These are phyloP conservation scores for Anoncus sp. DNA, from an alignment of 2,888 invertebrate genomes.

Conservation along the genomic window DNA sequence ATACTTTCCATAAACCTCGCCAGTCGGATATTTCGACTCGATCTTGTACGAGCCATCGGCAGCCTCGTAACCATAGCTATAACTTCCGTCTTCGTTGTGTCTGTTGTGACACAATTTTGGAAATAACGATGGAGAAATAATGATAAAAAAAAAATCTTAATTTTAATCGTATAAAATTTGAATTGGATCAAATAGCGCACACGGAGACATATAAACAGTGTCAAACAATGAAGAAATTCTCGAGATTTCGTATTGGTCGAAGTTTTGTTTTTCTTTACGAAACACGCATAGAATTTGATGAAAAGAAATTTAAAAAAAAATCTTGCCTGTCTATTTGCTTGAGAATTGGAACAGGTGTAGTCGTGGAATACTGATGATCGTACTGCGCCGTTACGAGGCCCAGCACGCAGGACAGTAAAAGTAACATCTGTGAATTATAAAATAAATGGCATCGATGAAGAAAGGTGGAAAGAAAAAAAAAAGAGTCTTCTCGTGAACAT, in stretches of 20 bases:
- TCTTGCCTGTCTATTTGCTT: conserved; percentile 91
- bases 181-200: no score
- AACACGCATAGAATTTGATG: no score
- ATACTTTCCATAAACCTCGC: conserved; percentile 94
- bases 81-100: conserved; percentile 94
- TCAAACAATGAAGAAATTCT: no score
- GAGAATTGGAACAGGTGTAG: conserved; percentile 90
- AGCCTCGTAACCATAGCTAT: conserved; percentile 94
- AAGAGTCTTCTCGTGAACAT: conserved; percentile 1
- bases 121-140: background rate
- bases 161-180: no score
- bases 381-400: conserved; percentile 76
- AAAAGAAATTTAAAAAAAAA: conserved; percentile 12
- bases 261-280: no score
- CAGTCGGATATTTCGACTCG: conserved; percentile 93
- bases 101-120: conserved; percentile 77
- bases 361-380: conserved; percentile 78
- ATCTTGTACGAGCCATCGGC: conserved; percentile 95
- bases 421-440: conserved; percentile 71
- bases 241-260: background rate
- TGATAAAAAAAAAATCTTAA: background rate
- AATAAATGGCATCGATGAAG: conserved; percentile 24
- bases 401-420: conserved; percentile 68
- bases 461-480: background rate
- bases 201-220: no score